Evolutionary conservation across 2,797 vertebrate species (phyloP).

Genomic region (Anguilla pacifica): DNA sequence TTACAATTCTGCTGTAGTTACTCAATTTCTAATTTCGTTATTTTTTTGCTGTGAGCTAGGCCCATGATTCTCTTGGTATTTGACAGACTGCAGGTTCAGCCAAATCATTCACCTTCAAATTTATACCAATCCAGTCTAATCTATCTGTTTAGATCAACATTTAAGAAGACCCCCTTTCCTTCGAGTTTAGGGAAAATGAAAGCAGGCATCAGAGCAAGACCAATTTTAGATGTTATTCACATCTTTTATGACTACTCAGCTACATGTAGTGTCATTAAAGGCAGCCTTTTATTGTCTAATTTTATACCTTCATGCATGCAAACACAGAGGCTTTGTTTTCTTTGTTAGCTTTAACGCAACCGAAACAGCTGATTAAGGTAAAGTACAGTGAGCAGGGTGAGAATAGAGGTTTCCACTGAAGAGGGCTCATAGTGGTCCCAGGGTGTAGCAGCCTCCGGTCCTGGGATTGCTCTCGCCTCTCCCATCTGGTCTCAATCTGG

Average conservation of each 20-base stretch:
- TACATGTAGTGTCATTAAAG: neutral
- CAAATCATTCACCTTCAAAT: neutral
- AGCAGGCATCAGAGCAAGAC: neutral
- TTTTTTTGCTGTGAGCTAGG: neutral
- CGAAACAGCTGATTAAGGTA: slow-evolving; percentile 1
- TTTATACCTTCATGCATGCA: neutral
- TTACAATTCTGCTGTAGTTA: neutral
- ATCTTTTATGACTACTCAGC: neutral
- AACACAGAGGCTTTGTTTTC: neutral
- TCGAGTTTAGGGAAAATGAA: neutral
- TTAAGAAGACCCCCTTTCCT: neutral
- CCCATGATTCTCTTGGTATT: neutral
- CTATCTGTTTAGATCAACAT: neutral
- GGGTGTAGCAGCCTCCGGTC: neutral
- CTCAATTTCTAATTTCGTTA: neutral
- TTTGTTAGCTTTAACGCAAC: neutral
- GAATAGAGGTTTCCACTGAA: neutral
- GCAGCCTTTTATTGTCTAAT: neutral
- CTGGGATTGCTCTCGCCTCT: neutral
- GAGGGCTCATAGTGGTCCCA: neutral
- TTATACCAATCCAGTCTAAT: too few species aligned
- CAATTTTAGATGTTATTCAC: neutral
- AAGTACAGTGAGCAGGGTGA: neutral
- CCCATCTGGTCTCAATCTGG: slow-evolving; percentile 16
- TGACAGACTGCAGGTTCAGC: neutral